Conservation (phyloP, 2,888 invertebrate genomes). For the Torymus texanus region DNA sequence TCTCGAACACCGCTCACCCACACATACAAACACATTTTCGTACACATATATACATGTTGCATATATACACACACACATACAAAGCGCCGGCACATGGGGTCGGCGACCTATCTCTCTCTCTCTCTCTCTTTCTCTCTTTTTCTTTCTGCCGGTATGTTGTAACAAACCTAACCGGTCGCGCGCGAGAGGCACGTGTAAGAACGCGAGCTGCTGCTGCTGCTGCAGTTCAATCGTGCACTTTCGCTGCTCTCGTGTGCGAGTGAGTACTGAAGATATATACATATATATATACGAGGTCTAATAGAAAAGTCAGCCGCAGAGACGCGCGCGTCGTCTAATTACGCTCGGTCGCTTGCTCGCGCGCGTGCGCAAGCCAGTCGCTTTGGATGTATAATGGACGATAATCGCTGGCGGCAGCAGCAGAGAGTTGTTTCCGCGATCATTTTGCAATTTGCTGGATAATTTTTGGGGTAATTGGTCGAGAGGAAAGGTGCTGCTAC, state of each 20-base stretch:
- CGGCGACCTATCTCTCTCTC: conserved; percentile 49
- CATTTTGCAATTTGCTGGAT: not conserved
- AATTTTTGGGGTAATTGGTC: too few relatives aligned
- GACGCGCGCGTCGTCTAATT: not conserved
- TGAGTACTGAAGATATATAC: too few relatives aligned
- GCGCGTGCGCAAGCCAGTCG: too few relatives aligned
- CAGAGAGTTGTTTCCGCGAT: not conserved
- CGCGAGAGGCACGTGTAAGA: conserved; percentile 17
- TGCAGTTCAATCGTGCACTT: conserved; percentile 36
- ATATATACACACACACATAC: not conserved
- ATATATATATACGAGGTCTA: conserved; percentile 33
- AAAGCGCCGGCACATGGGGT: conserved; percentile 2
- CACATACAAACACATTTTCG: not conserved
- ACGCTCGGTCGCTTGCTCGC: not conserved
- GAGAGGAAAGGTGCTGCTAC: not conserved
- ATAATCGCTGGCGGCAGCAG: not conserved
- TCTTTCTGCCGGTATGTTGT: conserved; percentile 26
- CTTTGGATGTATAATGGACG: too few relatives aligned
- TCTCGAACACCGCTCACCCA: too few relatives aligned
- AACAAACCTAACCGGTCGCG: conserved; percentile 47
- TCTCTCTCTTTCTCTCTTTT: conserved; percentile 13
- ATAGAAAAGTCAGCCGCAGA: conserved; percentile 14
- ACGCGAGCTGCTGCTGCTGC: not conserved
- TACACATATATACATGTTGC: not conserved
- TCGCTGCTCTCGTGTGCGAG: conserved; percentile 10